These are phyloP conservation scores for Parascotia fuliginaria DNA, from an alignment of 2,888 invertebrate genomes.

Conservation along the genomic window DNA sequence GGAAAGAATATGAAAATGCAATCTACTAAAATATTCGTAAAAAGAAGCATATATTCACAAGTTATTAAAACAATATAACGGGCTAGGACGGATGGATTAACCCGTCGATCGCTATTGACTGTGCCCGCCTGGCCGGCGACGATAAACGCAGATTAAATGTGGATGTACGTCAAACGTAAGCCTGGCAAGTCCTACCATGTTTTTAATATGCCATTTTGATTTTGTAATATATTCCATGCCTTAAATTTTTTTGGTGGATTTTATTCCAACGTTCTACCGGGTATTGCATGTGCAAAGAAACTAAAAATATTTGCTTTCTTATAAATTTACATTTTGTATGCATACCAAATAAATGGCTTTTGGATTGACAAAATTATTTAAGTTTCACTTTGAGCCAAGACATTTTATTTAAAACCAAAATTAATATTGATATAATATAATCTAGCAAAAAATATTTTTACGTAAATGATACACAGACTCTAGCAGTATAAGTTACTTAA, in stretches of 20 bases:
- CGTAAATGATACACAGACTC: too few relatives aligned
- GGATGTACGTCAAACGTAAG: constrained; percentile 68
- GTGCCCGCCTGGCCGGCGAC: constrained; percentile 66
- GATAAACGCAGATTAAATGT: constrained; percentile 78
- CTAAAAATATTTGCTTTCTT: neutral
- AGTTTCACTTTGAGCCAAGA: too few relatives aligned
- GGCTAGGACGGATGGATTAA: constrained; percentile 66
- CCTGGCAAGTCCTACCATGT: constrained; percentile 55
- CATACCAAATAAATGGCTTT: too few relatives aligned
- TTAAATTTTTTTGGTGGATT: neutral
- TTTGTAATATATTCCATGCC: constrained; percentile 30
- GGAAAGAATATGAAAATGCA: neutral
- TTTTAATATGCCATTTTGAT: constrained; percentile 54
- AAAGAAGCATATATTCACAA: constrained; percentile 47
- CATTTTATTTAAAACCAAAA: too few relatives aligned
- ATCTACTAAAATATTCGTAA: neutral
- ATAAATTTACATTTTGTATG: too few relatives aligned
- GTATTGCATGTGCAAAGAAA: constrained; percentile 7
- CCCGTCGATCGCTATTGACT: constrained; percentile 70
- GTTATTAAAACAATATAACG: constrained; percentile 52
- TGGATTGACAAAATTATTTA: too few relatives aligned
- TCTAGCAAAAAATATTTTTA: too few relatives aligned
- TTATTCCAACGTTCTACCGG: constrained; percentile 4
- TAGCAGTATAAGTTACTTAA: too few relatives aligned
- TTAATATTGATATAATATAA: too few relatives aligned